Evolutionary conservation across 2,888 invertebrate species (phyloP).

Genomic region (Lathronympha strigana): DNA sequence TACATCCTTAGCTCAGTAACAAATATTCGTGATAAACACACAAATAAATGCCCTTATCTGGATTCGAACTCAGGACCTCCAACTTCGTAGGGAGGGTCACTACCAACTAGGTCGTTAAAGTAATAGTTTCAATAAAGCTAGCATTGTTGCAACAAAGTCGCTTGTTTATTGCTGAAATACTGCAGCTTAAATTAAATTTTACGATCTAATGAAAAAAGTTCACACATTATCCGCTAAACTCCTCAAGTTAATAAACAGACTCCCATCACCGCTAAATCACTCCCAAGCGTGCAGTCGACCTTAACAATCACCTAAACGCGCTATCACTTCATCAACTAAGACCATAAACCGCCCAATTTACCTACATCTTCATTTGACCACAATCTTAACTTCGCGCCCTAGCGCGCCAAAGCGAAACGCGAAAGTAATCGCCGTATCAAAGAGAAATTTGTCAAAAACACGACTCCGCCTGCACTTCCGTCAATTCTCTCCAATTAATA

Average conservation of each 20-base stretch:
- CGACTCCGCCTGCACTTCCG: conserved; percentile 77
- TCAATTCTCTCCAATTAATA: conserved; percentile 84
- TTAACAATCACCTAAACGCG: conserved; percentile 28
- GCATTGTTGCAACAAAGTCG: neutral
- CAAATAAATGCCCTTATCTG: too few relatives aligned
- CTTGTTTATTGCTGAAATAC: neutral
- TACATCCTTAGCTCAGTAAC: too few relatives aligned
- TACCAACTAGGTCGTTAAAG: neutral
- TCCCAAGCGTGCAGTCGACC: conserved; percentile 33
- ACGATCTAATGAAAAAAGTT: conserved; percentile 10
- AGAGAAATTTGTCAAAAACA: conserved; percentile 84
- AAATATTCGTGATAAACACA: too few relatives aligned
- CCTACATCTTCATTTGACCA: conserved; percentile 28
- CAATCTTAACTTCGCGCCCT: conserved; percentile 61
- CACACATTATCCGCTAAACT: conserved; percentile 18
- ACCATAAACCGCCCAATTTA: conserved; percentile 32
- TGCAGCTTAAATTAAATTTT: conserved; percentile 2
- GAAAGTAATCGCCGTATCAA: conserved; percentile 83
- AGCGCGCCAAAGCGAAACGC: conserved; percentile 66
- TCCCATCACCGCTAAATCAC: conserved; percentile 26
- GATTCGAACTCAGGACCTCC: too few relatives aligned
- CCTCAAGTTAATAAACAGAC: conserved; percentile 13
- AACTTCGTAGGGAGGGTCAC: neutral
- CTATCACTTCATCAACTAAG: conserved; percentile 33
- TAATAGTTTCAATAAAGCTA: neutral